A percentile compares a stretch with the other conserved stretches of the same genome.
Conservation (phyloP, 2,888 invertebrate genomes). For the Pomacea canaliculata region DNA sequence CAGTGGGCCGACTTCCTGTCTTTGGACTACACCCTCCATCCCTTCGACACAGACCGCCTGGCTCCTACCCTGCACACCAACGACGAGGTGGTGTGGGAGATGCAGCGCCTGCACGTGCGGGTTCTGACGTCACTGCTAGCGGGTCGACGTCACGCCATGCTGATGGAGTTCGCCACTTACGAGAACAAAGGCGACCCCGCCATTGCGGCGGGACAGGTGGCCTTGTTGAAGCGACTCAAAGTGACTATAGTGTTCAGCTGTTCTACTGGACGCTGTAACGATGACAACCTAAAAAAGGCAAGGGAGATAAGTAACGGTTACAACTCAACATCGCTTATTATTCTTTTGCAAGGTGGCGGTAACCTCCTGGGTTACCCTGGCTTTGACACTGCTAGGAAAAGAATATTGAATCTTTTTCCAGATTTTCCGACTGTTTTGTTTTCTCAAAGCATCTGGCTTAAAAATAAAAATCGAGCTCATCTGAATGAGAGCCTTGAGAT, state of each 20-base stretch:
- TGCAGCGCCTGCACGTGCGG: constrained; percentile 32
- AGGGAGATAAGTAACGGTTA: constrained; percentile 1
- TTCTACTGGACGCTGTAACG: constrained; percentile 14
- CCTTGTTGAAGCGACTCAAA: constrained; percentile 23
- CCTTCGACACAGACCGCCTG: constrained; percentile 3
- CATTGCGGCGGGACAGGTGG: constrained; percentile 36
- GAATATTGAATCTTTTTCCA: constrained; percentile 22
- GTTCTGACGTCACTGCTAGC: constrained; percentile 25
- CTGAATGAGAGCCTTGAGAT: not conserved
- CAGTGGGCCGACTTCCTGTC: too few relatives aligned
- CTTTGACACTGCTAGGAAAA: constrained; percentile 7
- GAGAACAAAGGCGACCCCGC: constrained; percentile 44
- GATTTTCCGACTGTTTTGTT: constrained; percentile 24
- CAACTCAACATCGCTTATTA: constrained; percentile 26
- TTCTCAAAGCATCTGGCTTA: constrained; percentile 30
- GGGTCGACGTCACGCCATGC: constrained; percentile 32
- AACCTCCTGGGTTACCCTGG: constrained; percentile 34
- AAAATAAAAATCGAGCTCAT: not conserved
- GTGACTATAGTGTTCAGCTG: constrained; percentile 31
- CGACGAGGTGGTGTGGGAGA: constrained; percentile 31
- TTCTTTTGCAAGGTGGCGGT: constrained; percentile 42
- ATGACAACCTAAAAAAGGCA: constrained; percentile 13
- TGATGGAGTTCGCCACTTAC: constrained; percentile 33
- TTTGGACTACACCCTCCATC: too few relatives aligned
- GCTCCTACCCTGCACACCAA: constrained; percentile 21